Percentiles rank a stretch among this genome's conserved stretches.
Conservation (phyloP, 2,113 vertebrate genomes). For the Motacilla tschutschensis region DNA sequence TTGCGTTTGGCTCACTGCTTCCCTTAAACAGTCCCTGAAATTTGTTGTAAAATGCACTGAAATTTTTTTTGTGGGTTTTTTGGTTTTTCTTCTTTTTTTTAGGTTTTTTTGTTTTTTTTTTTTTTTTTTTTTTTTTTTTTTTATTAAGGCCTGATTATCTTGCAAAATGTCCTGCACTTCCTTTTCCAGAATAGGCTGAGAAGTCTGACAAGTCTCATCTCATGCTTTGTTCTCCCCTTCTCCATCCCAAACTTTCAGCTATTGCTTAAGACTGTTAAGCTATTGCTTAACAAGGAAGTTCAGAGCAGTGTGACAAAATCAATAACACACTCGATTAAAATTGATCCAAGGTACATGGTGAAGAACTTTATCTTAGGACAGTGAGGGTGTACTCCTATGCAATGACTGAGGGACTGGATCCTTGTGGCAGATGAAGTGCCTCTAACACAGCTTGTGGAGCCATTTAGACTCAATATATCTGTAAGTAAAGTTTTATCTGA, state of each 20-base stretch:
- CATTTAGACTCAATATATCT: neutral
- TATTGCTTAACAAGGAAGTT: neutral
- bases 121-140: neutral
- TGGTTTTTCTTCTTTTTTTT: neutral
- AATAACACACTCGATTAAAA: neutral
- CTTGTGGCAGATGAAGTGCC: neutral
- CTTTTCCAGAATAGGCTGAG: neutral
- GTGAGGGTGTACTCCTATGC: fast-evolving
- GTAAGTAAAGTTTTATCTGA: neutral
- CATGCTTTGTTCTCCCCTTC: neutral
- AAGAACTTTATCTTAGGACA: neutral
- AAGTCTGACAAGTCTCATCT: neutral
- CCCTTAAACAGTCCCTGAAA: neutral
- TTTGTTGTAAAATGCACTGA: neutral
- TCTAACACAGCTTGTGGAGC: neutral
- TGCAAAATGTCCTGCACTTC: conserved; percentile 35
- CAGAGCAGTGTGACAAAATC: neutral
- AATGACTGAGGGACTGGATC: neutral
- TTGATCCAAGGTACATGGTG: neutral
- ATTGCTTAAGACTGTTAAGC: conserved; percentile 1
- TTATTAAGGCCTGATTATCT: neutral
- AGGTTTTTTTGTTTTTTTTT: neutral
- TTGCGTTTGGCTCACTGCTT: neutral
- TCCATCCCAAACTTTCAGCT: neutral
- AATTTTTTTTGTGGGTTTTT: neutral